phyloP scores from a whole-genome alignment of 2,888 invertebrate genomes.

The Dendrolimus houi region DNA sequence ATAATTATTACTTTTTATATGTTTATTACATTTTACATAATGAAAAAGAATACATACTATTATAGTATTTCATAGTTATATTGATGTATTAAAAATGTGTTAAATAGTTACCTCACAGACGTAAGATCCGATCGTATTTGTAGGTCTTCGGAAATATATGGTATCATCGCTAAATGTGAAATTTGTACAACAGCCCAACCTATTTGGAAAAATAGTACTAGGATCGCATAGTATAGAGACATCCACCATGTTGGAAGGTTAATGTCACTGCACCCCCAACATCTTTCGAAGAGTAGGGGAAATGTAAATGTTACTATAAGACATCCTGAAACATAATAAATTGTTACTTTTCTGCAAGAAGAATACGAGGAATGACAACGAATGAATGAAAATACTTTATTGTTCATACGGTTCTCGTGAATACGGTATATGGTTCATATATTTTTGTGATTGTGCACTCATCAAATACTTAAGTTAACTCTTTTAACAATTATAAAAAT shows the following conservation, averaged over 20 bases:
- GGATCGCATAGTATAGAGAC: constrained; percentile 72
- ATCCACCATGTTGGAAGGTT: constrained; percentile 61
- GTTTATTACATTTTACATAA: too few relatives aligned
- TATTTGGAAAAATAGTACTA: constrained; percentile 88
- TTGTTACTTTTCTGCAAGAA: neutral
- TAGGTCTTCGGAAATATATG: constrained; percentile 83
- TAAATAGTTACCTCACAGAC: constrained; percentile 80
- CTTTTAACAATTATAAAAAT: too few relatives aligned
- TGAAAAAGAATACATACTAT: too few relatives aligned
- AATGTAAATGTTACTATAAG: constrained; percentile 83
- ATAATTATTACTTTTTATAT: too few relatives aligned
- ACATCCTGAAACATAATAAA: constrained; percentile 64
- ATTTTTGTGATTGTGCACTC: too few relatives aligned
- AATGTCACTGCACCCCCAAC: constrained; percentile 74
- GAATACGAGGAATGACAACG: too few relatives aligned
- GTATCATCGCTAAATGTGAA: constrained; percentile 93
- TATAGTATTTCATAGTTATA: too few relatives aligned
- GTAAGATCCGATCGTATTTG: constrained; percentile 86
- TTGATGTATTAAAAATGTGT: too few relatives aligned
- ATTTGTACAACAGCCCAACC: constrained; percentile 97
- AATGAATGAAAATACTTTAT: too few relatives aligned
- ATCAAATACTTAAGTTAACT: too few relatives aligned
- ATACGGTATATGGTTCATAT: too few relatives aligned
- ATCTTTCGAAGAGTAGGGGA: constrained; percentile 85
- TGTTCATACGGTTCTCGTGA: too few relatives aligned